Percentiles rank a stretch among this genome's conserved stretches.
These are phyloP conservation scores for Triplophysa dalaica DNA, from an alignment of 2,113 vertebrate species.

Conservation along the genomic window DNA sequence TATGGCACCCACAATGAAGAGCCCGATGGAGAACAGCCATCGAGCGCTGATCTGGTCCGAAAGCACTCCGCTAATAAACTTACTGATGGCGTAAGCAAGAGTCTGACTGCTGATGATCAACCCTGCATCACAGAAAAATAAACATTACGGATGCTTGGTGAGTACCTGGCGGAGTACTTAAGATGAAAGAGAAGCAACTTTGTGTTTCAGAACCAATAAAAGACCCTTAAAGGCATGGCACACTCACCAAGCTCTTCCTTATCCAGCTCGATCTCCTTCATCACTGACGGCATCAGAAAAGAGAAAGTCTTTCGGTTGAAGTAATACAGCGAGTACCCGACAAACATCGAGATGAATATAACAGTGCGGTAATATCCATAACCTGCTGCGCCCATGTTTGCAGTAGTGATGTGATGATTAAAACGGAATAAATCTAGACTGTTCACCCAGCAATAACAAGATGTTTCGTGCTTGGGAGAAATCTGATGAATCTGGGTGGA, in stretches of 20 bases:
- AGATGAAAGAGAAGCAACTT: not conserved
- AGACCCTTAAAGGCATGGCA: not conserved
- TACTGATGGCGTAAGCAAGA: constrained; percentile 94
- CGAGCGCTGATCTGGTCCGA: constrained; percentile 92
- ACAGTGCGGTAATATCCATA: constrained; percentile 82
- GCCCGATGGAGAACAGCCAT: constrained; percentile 91
- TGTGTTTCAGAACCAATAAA: not conserved
- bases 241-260: constrained; percentile 94
- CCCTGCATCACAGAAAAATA: constrained; percentile 68
- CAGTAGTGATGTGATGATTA: not conserved
- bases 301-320: constrained; percentile 98
- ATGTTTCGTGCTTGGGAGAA: too few species aligned
- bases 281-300: constrained; percentile 92
- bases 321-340: constrained; percentile 92
- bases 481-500: not conserved
- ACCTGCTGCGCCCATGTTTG: constrained; percentile 73
- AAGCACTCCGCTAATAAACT: constrained; percentile 93
- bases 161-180: too few species aligned
- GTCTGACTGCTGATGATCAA: constrained; percentile 97
- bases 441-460: too few species aligned
- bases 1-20: constrained; percentile 88
- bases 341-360: constrained; percentile 91
- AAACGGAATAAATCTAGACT: not conserved
- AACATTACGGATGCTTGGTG: too few species aligned
- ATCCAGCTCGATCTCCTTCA: constrained; percentile 89